Percentiles rank a stretch among this genome's conserved stretches.
These are phyloP conservation scores for Piprites chloris DNA, from an alignment of 2,113 vertebrate genomes.

Conservation along the genomic window DNA sequence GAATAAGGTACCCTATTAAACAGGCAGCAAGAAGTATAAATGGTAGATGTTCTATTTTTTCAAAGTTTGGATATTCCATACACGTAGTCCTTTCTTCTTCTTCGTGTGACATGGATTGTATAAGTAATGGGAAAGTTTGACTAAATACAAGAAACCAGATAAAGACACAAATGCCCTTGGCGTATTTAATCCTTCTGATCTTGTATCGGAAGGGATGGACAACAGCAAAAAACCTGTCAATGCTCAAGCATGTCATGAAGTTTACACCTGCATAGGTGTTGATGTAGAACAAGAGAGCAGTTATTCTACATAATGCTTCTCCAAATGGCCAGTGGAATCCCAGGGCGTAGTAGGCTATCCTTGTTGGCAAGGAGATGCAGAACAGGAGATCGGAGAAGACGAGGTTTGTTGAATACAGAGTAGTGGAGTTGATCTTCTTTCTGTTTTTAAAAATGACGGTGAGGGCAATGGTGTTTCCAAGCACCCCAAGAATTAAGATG, in stretches of 20 bases:
- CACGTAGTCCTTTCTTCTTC: conserved; percentile 80
- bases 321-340: conserved; percentile 92
- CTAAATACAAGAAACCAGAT: conserved; percentile 89
- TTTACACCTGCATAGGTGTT: conserved; percentile 95
- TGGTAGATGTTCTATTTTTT: conserved; percentile 78
- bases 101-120: conserved; percentile 74
- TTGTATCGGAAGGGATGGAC: conserved; percentile 87
- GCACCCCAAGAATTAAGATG: conserved; percentile 83
- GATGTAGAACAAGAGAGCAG: conserved; percentile 87
- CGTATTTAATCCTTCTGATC: conserved; percentile 82
- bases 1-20: conserved; percentile 85
- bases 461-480: conserved; percentile 88
- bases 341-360: conserved; percentile 86
- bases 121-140: conserved; percentile 88
- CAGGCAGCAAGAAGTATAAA: conserved; percentile 86
- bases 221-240: conserved; percentile 92
- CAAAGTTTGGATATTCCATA: conserved; percentile 97
- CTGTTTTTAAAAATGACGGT: conserved; percentile 87
- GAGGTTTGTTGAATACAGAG: conserved; percentile 91
- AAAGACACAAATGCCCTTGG: conserved; percentile 82
- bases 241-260: conserved; percentile 95
- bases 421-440: conserved; percentile 96
- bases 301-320: conserved; percentile 82
- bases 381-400: conserved; percentile 95
- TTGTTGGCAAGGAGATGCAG: conserved; percentile 81